Percentiles rank a stretch among this genome's conserved stretches.
Conservation (phyloP, 2,797 vertebrate genomes). For the Micropoecilia bifurca region DNA sequence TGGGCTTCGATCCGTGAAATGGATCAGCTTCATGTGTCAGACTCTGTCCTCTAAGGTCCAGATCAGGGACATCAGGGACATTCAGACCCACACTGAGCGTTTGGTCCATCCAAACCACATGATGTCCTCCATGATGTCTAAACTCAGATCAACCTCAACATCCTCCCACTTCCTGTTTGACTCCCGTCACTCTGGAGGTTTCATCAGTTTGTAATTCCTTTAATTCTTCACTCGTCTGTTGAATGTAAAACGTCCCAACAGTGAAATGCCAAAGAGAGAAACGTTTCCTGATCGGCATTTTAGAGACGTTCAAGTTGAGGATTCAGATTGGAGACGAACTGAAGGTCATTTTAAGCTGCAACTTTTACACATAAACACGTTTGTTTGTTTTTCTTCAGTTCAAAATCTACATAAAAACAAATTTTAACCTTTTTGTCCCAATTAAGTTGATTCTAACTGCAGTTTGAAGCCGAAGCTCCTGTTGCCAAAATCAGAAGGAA, state of each 20-base stretch:
- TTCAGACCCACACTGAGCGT: neutral
- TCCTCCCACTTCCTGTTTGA: neutral
- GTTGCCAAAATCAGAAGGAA: neutral
- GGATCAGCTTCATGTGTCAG: too few species aligned
- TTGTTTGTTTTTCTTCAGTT: neutral
- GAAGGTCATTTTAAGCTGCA: neutral
- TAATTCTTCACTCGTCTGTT: conserved; percentile 5
- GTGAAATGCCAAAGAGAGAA: neutral
- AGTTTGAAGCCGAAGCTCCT: neutral
- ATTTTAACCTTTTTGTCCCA: neutral
- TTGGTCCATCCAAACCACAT: too few species aligned
- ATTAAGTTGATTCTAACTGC: neutral
- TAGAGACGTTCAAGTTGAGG: neutral
- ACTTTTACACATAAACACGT: neutral
- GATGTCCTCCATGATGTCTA: neutral
- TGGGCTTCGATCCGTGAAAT: too few species aligned
- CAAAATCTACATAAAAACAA: neutral
- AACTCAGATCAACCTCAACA: neutral
- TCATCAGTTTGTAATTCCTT: neutral
- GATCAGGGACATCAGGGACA: too few species aligned
- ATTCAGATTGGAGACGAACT: neutral
- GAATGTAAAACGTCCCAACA: neutral
- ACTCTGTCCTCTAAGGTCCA: too few species aligned
- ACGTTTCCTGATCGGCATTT: neutral
- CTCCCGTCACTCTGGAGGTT: neutral